These are phyloP conservation scores for Pseudomyrmex cubaensis DNA, from an alignment of 1,140 invertebrate genomes.

Conservation along the genomic window DNA sequence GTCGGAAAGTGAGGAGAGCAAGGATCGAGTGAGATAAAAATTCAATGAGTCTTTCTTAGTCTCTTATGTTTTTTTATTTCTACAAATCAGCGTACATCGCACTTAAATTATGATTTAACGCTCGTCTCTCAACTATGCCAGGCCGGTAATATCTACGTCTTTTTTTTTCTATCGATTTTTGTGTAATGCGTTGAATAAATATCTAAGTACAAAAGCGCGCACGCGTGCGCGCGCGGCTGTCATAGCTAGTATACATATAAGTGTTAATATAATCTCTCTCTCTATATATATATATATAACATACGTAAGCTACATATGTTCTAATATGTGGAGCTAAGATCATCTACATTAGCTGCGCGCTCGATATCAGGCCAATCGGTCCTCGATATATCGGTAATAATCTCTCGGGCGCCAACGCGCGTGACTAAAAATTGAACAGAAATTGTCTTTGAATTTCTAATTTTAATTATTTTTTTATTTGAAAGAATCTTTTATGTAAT, in stretches of 20 bases:
- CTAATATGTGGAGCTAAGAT: conserved; percentile 34
- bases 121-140: conserved; percentile 4
- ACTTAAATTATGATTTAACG: conserved; percentile 65
- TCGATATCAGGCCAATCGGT: conserved; percentile 24
- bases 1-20: not conserved
- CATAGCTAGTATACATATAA: conserved; percentile 58
- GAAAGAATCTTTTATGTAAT: not conserved
- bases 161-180: conserved; percentile 23
- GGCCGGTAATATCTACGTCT: conserved; percentile 46
- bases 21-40: conserved; percentile 12
- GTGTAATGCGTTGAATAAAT: conserved; percentile 76
- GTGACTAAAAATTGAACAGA: not conserved
- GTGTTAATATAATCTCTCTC: conserved; percentile 35
- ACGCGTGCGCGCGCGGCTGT: not conserved
- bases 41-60: conserved; percentile 6
- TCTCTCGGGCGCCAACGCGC: not conserved
- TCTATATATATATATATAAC: conserved; percentile 18
- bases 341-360: conserved; percentile 24
- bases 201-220: conserved; percentile 82
- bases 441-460: not conserved
- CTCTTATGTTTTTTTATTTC: conserved; percentile 66
- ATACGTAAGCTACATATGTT: conserved; percentile 42
- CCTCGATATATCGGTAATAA: conserved; percentile 2
- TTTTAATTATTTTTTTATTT: not conserved
- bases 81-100: conserved; percentile 65